Evolutionary conservation across 2,888 invertebrate genomes (phyloP).

Genomic region (Arctia plantaginis): DNA sequence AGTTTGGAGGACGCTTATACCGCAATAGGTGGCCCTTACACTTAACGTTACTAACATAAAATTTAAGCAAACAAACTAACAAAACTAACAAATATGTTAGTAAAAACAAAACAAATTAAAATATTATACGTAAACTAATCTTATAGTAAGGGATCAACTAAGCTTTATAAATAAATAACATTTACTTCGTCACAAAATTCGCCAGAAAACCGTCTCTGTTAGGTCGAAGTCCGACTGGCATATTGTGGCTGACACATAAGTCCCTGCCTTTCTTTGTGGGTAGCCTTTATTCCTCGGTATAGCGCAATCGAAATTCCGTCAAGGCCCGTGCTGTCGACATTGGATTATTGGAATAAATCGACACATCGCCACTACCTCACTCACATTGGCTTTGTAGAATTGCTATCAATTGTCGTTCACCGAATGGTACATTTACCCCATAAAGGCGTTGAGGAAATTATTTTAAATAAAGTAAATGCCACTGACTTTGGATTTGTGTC

Average conservation of each 20-base stretch:
- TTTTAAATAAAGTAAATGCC: background rate
- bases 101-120: too few relatives aligned
- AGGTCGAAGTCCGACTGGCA: background rate
- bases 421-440: background rate
- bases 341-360: conserved; percentile 31
- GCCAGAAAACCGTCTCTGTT: background rate
- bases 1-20: too few relatives aligned
- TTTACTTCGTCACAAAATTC: background rate
- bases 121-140: too few relatives aligned
- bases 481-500: background rate
- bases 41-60: too few relatives aligned
- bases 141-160: too few relatives aligned
- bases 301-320: conserved; percentile 34
- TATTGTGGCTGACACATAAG: conserved; percentile 19
- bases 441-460: background rate
- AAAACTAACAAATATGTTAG: too few relatives aligned
- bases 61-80: too few relatives aligned
- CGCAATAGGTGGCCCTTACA: too few relatives aligned
- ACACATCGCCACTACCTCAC: conserved; percentile 19
- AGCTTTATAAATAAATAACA: too few relatives aligned
- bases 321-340: conserved; percentile 16
- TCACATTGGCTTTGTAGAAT: conserved; percentile 13
- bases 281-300: conserved; percentile 20
- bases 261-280: conserved; percentile 1
- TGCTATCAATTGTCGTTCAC: conserved; percentile 1